These are phyloP conservation scores for Sarcophaga carnaria DNA, from an alignment of 2,888 invertebrate genomes.

Conservation along the genomic window DNA sequence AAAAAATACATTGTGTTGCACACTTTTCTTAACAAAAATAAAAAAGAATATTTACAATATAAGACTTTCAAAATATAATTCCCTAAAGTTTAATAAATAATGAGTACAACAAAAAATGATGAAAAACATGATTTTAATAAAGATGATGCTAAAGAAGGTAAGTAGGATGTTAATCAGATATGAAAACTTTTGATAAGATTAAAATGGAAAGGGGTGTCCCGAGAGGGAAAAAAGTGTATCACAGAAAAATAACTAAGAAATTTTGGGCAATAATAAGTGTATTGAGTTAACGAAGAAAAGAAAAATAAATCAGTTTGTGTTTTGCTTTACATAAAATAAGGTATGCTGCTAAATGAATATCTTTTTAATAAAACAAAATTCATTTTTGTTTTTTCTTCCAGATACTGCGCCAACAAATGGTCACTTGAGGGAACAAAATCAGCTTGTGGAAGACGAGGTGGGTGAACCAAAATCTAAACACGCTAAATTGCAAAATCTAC, in stretches of 20 bases:
- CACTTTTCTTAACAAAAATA: conserved; percentile 37
- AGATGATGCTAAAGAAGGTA: conserved; percentile 64
- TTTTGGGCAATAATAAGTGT: neutral
- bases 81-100: neutral
- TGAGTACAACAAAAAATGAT: conserved; percentile 52
- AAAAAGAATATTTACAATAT: neutral
- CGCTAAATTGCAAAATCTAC: conserved; percentile 54
- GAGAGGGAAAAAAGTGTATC: conserved; percentile 25
- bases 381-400: conserved; percentile 72
- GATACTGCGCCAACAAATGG: conserved; percentile 51
- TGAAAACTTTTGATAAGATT: conserved; percentile 18
- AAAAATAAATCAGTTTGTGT: conserved; percentile 12
- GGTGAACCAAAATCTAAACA: conserved; percentile 72
- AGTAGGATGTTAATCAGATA: conserved; percentile 23
- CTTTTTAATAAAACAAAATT: conserved; percentile 77
- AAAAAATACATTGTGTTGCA: conserved; percentile 33
- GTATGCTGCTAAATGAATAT: conserved; percentile 74
- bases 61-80: neutral
- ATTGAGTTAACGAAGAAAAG: conserved; percentile 1
- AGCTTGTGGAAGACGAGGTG: conserved; percentile 40
- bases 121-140: conserved; percentile 55
- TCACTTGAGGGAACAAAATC: neutral
- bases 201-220: conserved; percentile 28
- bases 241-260: neutral
- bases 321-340: conserved; percentile 71